Evolutionary conservation across 2,797 vertebrate genomes (phyloP), one percentile per base, ranked within the genome.

Genomic region (Lycodopsis pacificus): DNA sequence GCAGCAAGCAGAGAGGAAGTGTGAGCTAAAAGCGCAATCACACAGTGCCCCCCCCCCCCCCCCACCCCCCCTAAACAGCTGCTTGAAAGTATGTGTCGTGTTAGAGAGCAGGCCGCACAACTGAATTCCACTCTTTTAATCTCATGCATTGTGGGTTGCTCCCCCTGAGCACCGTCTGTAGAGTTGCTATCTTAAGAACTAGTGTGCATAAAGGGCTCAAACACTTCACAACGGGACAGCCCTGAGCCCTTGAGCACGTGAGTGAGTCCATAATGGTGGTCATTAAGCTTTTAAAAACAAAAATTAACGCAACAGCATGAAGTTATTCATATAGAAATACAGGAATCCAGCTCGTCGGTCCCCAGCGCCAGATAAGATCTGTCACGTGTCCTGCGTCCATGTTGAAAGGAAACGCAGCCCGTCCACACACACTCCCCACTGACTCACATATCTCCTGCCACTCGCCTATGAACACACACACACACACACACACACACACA

Each of bases 31-130:
- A 71, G 58, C 22, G 15, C 64, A 25, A 77, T 67, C 49, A 71
- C 36, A 79, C 27, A 27, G 73, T 34, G 77, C 75, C 69, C 77
- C 59, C 63, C 58, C 77, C 59, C 63, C 58, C 57, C 32, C 30
- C 30, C 30, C 27, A 0, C 30, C 30, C 30, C 30, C 32, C 32
- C 0, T 7, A 10, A 73, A 44, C 83, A 82, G 77, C 71, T 73
- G 59, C 59, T 63, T 25, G 0, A 13, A 51, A 73, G 57, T 7
- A 7, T 58, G 65, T 20, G 44, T 25, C 48, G 48, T 49, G 48
- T 49, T 53, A 12, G 49, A 53, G n/a, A 53, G 49, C 49, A 5
- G n/a, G 49, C 49, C 49, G 11, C 40, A 42, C 19, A 32, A 5
- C 54, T 10, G 34, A 58, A 58, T 34, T 34, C 30, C 9, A 3